phyloP scores from a whole-genome alignment of 1,140 invertebrate genomes.

The Drosophila busckii region DNA sequence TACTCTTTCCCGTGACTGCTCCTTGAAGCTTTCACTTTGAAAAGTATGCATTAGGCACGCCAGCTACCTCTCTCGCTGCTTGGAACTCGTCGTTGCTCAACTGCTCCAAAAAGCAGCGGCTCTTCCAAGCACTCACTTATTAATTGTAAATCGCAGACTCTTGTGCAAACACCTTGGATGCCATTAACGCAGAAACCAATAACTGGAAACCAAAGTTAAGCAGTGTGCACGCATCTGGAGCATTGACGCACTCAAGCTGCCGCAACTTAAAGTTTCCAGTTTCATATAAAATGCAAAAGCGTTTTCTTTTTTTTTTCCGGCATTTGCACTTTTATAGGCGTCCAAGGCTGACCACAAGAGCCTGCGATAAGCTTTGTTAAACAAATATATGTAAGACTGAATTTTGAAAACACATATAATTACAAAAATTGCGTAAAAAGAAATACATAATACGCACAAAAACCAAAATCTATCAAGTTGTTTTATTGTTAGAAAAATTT shows the following conservation, averaged over 20 bases:
- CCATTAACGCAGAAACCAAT: constrained; percentile 15
- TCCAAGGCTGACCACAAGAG: constrained; percentile 49
- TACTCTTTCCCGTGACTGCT: constrained; percentile 6
- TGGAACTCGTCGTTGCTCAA: constrained; percentile 44
- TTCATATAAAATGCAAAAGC: constrained; percentile 14
- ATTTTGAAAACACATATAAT: constrained; percentile 24
- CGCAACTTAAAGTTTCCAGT: constrained; percentile 19
- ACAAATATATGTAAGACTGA: constrained; percentile 33
- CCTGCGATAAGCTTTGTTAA: constrained; percentile 6
- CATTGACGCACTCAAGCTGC: constrained; percentile 20
- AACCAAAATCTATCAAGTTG: not conserved
- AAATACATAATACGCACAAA: constrained; percentile 5
- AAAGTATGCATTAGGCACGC: constrained; percentile 57
- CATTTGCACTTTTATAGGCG: constrained; percentile 19
- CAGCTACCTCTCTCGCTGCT: constrained; percentile 15
- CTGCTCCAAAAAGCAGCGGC: constrained; percentile 40
- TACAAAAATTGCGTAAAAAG: not conserved
- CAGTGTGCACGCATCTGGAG: constrained; percentile 37
- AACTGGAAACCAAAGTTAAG: constrained; percentile 9
- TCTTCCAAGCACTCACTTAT: constrained; percentile 18
- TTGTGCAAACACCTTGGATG: constrained; percentile 55
- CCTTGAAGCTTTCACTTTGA: constrained; percentile 18
- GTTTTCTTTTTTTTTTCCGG: not conserved
- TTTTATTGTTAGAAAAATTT: no score
- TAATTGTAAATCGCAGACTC: constrained; percentile 15